Conservation (phyloP, 1,140 invertebrate genomes). For the Bombus waltoni region DNA sequence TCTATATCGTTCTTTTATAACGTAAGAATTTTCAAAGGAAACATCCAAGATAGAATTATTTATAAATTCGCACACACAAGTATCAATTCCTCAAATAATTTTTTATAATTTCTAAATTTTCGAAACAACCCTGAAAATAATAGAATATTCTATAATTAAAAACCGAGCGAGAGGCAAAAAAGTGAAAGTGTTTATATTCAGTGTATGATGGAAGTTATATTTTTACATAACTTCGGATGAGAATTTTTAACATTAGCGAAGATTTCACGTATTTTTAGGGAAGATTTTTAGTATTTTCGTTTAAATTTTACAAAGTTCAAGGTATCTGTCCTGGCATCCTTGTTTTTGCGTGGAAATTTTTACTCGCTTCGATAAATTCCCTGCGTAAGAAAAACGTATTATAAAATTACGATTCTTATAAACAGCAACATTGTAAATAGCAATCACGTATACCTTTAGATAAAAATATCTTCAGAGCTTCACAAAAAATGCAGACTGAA, state of each 20-base stretch:
- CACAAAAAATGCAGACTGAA: neutral
- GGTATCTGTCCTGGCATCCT: no score
- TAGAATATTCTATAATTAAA: neutral
- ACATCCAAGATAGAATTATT: neutral
- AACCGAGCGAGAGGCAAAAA: neutral
- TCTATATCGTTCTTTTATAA: neutral
- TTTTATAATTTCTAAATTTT: no score
- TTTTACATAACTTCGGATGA: neutral
- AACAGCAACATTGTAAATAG: no score
- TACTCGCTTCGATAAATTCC: neutral
- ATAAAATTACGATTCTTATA: neutral
- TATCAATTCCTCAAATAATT: neutral
- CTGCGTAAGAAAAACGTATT: neutral
- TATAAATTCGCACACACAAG: neutral
- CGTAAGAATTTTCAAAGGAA: neutral
- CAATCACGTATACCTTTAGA: no score
- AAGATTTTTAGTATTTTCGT: neutral
- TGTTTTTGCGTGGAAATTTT: no score
- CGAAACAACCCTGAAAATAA: neutral
- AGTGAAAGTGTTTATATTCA: neutral
- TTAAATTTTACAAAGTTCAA: neutral
- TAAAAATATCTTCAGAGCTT: no score
- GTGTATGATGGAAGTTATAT: neutral
- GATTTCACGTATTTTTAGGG: neutral
- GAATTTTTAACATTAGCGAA: neutral